phyloP scores from a whole-genome alignment of 2,797 vertebrate species.

The Diceros bicornis region DNA sequence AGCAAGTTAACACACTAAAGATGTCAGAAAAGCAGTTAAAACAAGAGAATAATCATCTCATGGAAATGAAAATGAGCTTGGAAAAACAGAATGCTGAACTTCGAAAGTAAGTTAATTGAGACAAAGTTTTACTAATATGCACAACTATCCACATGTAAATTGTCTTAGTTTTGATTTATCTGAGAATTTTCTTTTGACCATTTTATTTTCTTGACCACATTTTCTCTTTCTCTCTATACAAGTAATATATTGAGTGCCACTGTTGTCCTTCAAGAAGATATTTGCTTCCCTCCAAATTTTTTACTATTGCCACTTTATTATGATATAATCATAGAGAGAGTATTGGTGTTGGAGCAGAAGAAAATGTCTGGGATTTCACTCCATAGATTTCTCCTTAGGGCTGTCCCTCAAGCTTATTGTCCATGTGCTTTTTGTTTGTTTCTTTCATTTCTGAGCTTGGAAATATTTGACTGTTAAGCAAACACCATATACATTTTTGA shows the following conservation, averaged over 20 bases:
- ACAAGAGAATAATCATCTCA: slow-evolving; percentile 97
- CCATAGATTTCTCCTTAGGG: not conserved
- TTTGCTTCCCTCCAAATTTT: not conserved
- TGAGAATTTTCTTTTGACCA: slow-evolving; percentile 28
- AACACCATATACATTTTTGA: not conserved
- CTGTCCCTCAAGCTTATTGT: not conserved
- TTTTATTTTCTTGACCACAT: not conserved
- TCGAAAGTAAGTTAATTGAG: slow-evolving; percentile 94
- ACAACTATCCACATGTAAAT: not conserved
- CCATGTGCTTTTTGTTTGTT: not conserved
- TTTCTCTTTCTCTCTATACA: not conserved
- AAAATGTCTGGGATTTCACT: not conserved
- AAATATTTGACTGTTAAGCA: not conserved
- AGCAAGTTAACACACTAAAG: slow-evolving; percentile 95
- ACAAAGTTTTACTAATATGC: not conserved
- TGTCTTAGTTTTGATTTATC: slow-evolving; percentile 7
- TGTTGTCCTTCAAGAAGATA: not conserved
- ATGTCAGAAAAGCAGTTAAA: slow-evolving; percentile 98
- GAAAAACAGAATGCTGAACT: slow-evolving; percentile 99
- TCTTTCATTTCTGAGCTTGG: not conserved
- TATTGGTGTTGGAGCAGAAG: not conserved
- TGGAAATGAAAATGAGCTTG: slow-evolving; percentile 96
- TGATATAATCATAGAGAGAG: too few species aligned
- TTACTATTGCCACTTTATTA: not conserved
- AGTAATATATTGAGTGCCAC: not conserved